Base-by-base conservation (phyloP, 1,140 invertebrate genomes). In the Dendroctonus ponderosae region DNA sequence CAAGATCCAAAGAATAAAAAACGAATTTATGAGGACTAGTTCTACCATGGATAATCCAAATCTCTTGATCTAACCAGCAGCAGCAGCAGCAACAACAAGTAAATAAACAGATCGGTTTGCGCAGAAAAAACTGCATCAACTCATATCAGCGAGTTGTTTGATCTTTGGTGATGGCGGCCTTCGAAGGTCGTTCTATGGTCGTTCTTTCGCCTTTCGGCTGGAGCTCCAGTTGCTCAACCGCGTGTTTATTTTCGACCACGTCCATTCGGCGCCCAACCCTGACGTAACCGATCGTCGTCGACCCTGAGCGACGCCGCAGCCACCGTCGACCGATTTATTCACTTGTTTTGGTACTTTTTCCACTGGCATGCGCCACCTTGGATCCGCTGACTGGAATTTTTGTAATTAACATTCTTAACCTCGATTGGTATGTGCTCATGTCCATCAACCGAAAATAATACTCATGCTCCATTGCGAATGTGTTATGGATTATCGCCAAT, bases 391-490 rank as follows among this genome's bases (percentile, higher is more conserved):
- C 26, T 59, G 57, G 61, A 63, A 63, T 63, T 63, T 63, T 63
- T 39, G 51, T 54, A 63, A 63, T 63, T 63, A 63, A 63, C 50
- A 63, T 63, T 63, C 61, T 63, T 63, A 60, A 42, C 58, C 58
- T 60, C 58, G 58, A 49, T 60, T 38, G 58, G 41, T 58, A 26
- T 26, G 26, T 26, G 26, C 26, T 26, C 26, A 26, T 46, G 8
- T 12, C 43, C 26, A 26, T 26, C 26, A 26, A 26, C 26, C 26
- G 26, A 26, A 26, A 26, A 26, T 26, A 26, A 26, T 26, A 26
- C 26, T 26, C 26, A 26, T 26, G 26, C 26, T 26, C 26, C 26
- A 26, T 26, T 26, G 26, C 26, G 26, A 26, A 26, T 26, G 26
- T 26, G 26, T 26, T 26, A 26, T 3, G 1, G 26, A 26, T 26